phyloP scores from a whole-genome alignment of 2,113 vertebrate species.

The Uria aalge region DNA sequence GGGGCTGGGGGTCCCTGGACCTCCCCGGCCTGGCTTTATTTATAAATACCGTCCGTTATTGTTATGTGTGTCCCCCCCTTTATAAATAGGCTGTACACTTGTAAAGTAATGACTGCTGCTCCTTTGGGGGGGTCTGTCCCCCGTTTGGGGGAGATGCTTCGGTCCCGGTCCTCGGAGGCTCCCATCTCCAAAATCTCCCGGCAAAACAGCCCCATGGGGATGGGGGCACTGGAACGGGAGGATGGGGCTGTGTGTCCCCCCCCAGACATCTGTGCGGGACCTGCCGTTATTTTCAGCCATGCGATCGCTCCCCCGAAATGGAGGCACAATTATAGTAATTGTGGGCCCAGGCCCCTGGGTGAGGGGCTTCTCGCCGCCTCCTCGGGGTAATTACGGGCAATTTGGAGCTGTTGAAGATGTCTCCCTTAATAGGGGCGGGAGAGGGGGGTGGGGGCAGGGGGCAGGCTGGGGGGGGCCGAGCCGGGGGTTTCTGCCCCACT shows the following conservation, averaged over 20 bases:
- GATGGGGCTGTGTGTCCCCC: not conserved
- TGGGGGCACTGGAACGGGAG: not conserved
- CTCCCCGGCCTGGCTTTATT: not conserved
- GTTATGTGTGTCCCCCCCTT: not conserved
- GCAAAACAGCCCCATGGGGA: accelerated
- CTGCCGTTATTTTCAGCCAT: slow-evolving; percentile 27
- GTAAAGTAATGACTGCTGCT: not conserved
- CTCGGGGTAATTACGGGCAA: slow-evolving; percentile 77
- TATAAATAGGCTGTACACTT: not conserved
- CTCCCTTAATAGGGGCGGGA: not conserved
- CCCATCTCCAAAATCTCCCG: not conserved
- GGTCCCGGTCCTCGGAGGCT: accelerated
- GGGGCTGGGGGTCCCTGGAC: not conserved
- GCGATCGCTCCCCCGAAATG: slow-evolving; percentile 28
- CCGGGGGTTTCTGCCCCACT: accelerated
- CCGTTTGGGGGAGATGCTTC: accelerated
- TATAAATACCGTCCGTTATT: not conserved
- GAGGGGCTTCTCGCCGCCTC: not conserved
- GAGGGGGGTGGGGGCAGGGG: not conserved
- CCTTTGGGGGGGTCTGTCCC: no score
- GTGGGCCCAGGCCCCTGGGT: not conserved
- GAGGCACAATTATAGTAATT: slow-evolving; percentile 61
- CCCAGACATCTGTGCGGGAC: not conserved
- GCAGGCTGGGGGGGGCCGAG: not conserved
- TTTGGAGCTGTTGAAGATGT: slow-evolving; percentile 70